These are phyloP conservation scores for Riparia riparia DNA, from an alignment of 2,113 vertebrate genomes.

Conservation along the genomic window DNA sequence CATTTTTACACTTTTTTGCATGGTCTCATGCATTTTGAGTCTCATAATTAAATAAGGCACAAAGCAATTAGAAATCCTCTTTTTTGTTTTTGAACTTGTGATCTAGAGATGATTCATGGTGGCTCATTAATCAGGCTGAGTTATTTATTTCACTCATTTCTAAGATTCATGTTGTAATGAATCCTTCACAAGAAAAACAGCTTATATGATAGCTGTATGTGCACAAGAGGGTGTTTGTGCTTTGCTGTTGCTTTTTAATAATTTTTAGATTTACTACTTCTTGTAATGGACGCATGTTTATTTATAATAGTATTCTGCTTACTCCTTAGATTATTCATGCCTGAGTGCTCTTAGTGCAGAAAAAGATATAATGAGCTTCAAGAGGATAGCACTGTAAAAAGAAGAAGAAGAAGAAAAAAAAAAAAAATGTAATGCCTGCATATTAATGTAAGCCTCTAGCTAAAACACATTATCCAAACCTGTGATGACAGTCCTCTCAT, in stretches of 20 bases:
- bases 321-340: constrained; percentile 72
- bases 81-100: not conserved
- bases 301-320: constrained; percentile 72
- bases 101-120: not conserved
- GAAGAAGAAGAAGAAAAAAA: too few species aligned
- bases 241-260: constrained; percentile 49
- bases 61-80: not conserved
- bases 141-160: constrained; percentile 28
- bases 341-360: constrained; percentile 45
- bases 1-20: not conserved
- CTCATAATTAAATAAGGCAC: not conserved
- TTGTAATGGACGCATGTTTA: constrained; percentile 54
- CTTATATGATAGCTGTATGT: not conserved
- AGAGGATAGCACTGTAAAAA: constrained; percentile 61
- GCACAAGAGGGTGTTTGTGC: not conserved
- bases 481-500: not conserved
- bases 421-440: constrained; percentile 44
- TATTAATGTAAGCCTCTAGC: constrained; percentile 51
- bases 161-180: not conserved
- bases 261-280: constrained; percentile 37
- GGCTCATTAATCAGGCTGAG: not conserved
- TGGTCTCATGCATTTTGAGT: not conserved
- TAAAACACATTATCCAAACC: not conserved
- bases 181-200: not conserved
- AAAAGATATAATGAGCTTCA: constrained; percentile 74